Evolutionary conservation across 2,797 vertebrate genomes (phyloP).

Genomic region (Glossophaga mutica): DNA sequence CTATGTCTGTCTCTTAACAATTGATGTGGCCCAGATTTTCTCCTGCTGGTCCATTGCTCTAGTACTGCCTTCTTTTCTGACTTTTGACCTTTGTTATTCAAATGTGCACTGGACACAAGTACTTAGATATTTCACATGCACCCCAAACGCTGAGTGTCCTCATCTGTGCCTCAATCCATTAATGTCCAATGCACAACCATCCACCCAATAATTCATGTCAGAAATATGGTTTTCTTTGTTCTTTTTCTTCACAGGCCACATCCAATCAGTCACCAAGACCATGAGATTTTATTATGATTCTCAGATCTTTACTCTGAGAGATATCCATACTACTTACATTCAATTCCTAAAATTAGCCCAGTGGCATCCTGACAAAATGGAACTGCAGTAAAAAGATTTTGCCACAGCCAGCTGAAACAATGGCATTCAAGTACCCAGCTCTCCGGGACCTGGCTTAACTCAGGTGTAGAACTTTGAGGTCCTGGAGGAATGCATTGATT

Average conservation of each 20-base stretch:
- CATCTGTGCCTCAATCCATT: neutral
- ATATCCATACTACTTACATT: neutral
- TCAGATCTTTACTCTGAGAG: conserved; percentile 33
- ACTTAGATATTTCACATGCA: neutral
- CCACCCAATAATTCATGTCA: neutral
- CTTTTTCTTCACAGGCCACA: neutral
- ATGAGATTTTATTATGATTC: neutral
- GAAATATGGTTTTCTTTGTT: neutral
- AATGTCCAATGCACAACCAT: neutral
- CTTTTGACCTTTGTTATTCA: neutral
- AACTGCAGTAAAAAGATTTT: neutral
- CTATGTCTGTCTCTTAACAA: neutral
- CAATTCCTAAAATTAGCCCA: neutral
- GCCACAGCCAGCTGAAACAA: neutral
- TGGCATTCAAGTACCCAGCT: neutral
- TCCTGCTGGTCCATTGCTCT: neutral
- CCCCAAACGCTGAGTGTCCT: neutral
- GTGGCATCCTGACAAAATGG: neutral
- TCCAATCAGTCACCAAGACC: neutral
- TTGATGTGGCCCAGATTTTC: neutral
- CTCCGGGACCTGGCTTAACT: neutral
- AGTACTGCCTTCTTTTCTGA: neutral
- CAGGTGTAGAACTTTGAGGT: neutral
- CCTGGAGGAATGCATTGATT: neutral
- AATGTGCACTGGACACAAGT: neutral